Base-by-base conservation (phyloP, 2,797 vertebrate species). In the Girardinus metallicus region DNA sequence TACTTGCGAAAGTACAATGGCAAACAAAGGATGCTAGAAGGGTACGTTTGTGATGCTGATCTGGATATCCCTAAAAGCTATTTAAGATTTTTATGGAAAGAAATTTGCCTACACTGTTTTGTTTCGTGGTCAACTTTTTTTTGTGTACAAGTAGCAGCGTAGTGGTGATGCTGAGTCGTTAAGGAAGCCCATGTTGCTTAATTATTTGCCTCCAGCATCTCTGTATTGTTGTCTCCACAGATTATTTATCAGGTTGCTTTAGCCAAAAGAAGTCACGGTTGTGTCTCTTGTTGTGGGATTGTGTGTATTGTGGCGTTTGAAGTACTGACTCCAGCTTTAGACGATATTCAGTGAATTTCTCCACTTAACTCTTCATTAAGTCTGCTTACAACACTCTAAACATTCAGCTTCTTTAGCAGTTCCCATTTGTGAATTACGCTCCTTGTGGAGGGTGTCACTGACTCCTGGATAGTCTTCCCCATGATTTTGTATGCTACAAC, bases 41-140 rank as follows among this genome's bases (percentile, higher is more conserved):
- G 76, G 76, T 18, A 74, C 55, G 74, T 86, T 85, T 82, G 76
- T 80, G 77, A 87, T 84, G 29, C 60, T 82, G 74, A 75, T 80
- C 74, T 74, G 76, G 39, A 43, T 71, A 5, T 44, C 6, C 43
- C 41, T 71, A 1, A 4, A 71, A n/a, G 68, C 23, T 26, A 16
- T 44, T 71, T 70, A 43, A 44, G 12, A 44, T 15, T 44, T 43
- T 70, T 44, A 71, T 71, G 23, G 39, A 44, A 71, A 44, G 11
- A 21, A 10, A 31, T 62, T 34, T 31, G 13, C 16, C 23, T 41
- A 26, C 23, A 4, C 11, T 16, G 26, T 29, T 71, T n/a, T 46
- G 26, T n/a, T 44, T n/a, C 0, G 2, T 41, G 36, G 23, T 68
- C 21, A 1, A 12, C 64, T 11, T 23, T 39, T 15, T 62, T 23